These are phyloP conservation scores for Diadema setosum DNA, from an alignment of 35 echinoderm and acorn worm species.

Conservation along the genomic window DNA sequence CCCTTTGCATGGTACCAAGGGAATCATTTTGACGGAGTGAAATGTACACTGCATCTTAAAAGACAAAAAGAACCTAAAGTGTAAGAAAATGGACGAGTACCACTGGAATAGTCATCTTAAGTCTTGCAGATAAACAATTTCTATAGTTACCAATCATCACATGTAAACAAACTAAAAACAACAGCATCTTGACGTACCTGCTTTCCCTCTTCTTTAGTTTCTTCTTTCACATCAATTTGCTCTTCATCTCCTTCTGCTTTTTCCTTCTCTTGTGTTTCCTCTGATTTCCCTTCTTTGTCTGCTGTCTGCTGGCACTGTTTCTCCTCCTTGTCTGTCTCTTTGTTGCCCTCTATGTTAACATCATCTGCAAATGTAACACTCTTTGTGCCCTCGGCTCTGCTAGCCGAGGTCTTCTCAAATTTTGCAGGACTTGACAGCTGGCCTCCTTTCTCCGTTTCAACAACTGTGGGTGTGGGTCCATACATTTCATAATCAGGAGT, in stretches of 20 bases:
- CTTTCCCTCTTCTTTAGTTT: no score
- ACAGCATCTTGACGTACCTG: no score
- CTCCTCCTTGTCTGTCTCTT: neutral
- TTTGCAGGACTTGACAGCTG: neutral
- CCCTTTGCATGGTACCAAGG: no score
- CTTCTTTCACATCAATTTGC: neutral
- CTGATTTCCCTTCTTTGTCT: neutral
- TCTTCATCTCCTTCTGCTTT: neutral
- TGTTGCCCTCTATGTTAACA: constrained; percentile 11
- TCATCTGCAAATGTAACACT: constrained; percentile 90
- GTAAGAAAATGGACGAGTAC: no score
- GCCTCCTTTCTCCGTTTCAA: constrained; percentile 17
- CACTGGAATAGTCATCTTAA: no score
- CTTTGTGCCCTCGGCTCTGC: constrained; percentile 73
- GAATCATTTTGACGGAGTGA: no score
- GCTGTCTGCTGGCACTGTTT: neutral
- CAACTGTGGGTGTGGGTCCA: constrained; percentile 9
- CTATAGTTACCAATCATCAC: no score
- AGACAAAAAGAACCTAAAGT: no score
- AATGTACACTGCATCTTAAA: no score
- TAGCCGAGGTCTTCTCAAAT: neutral
- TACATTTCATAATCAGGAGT: constrained; percentile 77
- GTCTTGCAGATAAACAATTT: no score
- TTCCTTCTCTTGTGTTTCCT: neutral
- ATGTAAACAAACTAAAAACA: no score